Evolutionary conservation across 2,113 vertebrate species (phyloP).

Genomic region (Paradoxurus hermaphroditus): DNA sequence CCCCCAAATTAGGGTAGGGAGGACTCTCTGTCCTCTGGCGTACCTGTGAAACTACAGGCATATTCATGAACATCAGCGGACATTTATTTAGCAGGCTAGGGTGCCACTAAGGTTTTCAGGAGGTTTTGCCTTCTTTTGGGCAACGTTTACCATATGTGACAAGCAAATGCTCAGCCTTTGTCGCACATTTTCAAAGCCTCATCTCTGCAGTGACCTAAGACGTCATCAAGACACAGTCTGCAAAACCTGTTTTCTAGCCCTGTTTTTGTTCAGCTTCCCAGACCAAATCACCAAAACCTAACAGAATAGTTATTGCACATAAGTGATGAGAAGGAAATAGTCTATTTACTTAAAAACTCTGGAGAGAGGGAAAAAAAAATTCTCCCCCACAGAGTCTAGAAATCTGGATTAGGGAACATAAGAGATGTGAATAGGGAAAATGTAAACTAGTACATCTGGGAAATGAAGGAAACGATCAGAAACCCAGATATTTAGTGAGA

Average conservation of each 20-base stretch:
- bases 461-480: constrained; percentile 69
- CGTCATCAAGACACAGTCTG: background rate
- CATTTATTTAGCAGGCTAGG: background rate
- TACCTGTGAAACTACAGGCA: background rate
- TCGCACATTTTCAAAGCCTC: constrained; percentile 10
- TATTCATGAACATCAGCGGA: background rate
- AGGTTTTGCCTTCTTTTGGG: background rate
- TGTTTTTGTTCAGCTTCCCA: constrained; percentile 47
- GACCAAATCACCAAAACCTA: constrained; percentile 46
- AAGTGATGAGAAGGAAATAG: constrained; percentile 61
- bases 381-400: constrained; percentile 58
- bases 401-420: constrained; percentile 58
- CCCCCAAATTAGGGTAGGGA: background rate
- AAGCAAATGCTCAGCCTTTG: constrained; percentile 45
- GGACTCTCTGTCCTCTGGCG: background rate
- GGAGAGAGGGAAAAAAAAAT: background rate
- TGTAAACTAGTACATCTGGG: constrained; percentile 68
- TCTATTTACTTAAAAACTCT: constrained; percentile 63
- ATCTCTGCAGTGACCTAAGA: constrained; percentile 24
- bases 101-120: background rate
- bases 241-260: constrained; percentile 40
- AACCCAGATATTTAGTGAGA: constrained; percentile 76
- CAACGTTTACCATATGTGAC: background rate
- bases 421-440: constrained; percentile 45
- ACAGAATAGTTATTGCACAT: constrained; percentile 23